Percentiles rank a stretch among this genome's conserved stretches.
phyloP scores from a whole-genome alignment of 2,113 vertebrate species.

The Laticauda colubrina region DNA sequence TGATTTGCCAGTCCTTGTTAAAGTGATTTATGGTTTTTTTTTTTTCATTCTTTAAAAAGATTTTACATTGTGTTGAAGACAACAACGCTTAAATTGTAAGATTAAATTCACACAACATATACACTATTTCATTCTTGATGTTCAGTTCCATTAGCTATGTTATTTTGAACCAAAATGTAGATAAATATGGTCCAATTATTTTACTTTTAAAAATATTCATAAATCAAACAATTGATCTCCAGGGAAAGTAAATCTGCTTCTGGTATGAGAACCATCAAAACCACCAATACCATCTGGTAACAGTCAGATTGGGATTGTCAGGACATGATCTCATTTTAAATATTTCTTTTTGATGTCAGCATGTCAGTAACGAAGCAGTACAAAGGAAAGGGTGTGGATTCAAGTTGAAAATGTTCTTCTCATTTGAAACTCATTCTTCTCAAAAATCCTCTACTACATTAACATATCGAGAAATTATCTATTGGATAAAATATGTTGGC shows the following conservation, averaged over 20 bases:
- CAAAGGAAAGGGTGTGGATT: constrained; percentile 9
- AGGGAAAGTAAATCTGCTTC: constrained; percentile 48
- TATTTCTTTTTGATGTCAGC: constrained; percentile 24
- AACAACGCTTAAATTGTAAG: neutral
- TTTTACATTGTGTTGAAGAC: neutral
- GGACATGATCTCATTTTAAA: constrained; percentile 51
- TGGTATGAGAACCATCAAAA: constrained; percentile 16
- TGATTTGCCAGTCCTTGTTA: neutral
- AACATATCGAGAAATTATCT: neutral
- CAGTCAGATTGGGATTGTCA: constrained; percentile 49
- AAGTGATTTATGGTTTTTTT: neutral
- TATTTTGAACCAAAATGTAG: constrained; percentile 4
- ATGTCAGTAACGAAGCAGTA: constrained; percentile 41
- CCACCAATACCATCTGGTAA: constrained; percentile 51
- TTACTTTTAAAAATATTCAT: constrained; percentile 33
- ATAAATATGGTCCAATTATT: constrained; percentile 22
- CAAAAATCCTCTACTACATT: neutral
- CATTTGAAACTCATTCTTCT: neutral
- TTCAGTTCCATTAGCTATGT: constrained; percentile 4
- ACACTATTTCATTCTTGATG: neutral
- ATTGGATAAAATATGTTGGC: neutral
- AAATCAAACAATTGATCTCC: constrained; percentile 35
- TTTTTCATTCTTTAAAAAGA: neutral
- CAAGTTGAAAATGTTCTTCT: constrained; percentile 4
- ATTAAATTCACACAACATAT: neutral